Conservation (phyloP, 1,140 invertebrate genomes). For the Megalopta genalis region DNA sequence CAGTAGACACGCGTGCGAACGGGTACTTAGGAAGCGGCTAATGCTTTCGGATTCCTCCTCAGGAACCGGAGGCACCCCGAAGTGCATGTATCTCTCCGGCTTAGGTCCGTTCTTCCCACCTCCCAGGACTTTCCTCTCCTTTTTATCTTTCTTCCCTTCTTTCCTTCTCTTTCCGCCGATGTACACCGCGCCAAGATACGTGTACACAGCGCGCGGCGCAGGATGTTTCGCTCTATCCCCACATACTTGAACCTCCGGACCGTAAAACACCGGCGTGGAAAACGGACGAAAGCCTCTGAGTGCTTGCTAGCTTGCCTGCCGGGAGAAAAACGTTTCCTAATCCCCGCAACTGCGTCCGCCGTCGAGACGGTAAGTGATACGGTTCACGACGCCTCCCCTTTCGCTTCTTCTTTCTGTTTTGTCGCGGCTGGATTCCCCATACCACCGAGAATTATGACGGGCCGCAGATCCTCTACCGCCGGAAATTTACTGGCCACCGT, state of each 20-base stretch:
- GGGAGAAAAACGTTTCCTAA: slow-evolving; percentile 43
- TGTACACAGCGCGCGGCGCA: slow-evolving; percentile 4
- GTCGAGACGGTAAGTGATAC: slow-evolving; percentile 33
- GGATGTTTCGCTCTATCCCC: slow-evolving; percentile 17
- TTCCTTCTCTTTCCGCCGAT: not conserved
- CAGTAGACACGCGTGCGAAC: slow-evolving; percentile 29
- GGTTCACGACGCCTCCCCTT: slow-evolving; percentile 22
- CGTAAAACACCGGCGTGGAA: slow-evolving; percentile 41
- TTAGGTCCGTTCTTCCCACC: slow-evolving; percentile 17
- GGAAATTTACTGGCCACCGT: not conserved
- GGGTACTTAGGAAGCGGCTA: slow-evolving; percentile 35
- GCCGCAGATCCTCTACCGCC: not conserved
- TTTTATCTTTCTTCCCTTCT: not conserved
- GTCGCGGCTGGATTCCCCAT: not conserved
- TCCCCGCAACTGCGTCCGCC: slow-evolving; percentile 35
- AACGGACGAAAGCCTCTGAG: slow-evolving; percentile 38
- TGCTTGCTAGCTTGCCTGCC: slow-evolving; percentile 7
- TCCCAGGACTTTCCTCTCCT: not conserved
- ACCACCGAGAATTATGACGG: slow-evolving; percentile 34
- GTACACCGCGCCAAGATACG: slow-evolving; percentile 33
- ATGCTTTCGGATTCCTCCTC: slow-evolving; percentile 37
- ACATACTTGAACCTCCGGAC: slow-evolving; percentile 7
- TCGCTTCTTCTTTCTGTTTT: not conserved
- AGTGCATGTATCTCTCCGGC: slow-evolving; percentile 43
- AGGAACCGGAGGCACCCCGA: slow-evolving; percentile 7